Evolutionary conservation across 1,140 invertebrate genomes (phyloP), one percentile per base, ranked within the genome.

Genomic region (Drosophila serrata): DNA sequence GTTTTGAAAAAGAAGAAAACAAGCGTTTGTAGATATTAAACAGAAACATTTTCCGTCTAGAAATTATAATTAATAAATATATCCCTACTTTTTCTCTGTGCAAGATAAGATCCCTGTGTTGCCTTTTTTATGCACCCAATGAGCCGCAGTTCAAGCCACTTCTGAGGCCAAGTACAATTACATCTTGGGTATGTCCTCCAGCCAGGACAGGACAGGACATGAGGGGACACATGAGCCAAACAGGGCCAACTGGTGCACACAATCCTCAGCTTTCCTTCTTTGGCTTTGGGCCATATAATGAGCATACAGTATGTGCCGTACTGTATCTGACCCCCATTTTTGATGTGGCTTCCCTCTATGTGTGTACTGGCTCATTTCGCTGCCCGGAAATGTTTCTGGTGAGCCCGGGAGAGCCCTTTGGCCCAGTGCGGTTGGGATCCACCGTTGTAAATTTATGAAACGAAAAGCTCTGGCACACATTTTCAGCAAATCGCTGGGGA

Each of bases 231-330:
- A 24, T 33, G 27, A 33, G 46, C 31, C 39, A 59, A 73, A 37
- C 51, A 24, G 51, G 51, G 45, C 24, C 37, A 49, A 42, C 33
- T 39, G 62, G 22, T 57, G 49, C 37, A 42, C 29, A 31, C 19
- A 55, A 48, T 75, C 27, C n/a, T 33, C 19, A 43, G 59, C 45
- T 56, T 35, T 48, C 13, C 35, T 59, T n/a, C n/a, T 35, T 59
- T 49, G 72, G 45, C 59, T 62, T 33, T 45, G 40, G 56, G 62
- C 55, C 74, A 59, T 68, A 67, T 68, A 77, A 77, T 76, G 56
- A 68, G 74, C 74, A 67, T 37, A 65, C 29, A 76, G 35, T 51
- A 46, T 46, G 31, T 22, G 17, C 29, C n/a, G 22, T 15, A 15
- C 37, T 29, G n/a, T 57, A 40, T 31, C 51, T 55, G 33, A 37